phyloP scores from a whole-genome alignment of 2,797 vertebrate species.

The Cyclopterus lumpus region DNA sequence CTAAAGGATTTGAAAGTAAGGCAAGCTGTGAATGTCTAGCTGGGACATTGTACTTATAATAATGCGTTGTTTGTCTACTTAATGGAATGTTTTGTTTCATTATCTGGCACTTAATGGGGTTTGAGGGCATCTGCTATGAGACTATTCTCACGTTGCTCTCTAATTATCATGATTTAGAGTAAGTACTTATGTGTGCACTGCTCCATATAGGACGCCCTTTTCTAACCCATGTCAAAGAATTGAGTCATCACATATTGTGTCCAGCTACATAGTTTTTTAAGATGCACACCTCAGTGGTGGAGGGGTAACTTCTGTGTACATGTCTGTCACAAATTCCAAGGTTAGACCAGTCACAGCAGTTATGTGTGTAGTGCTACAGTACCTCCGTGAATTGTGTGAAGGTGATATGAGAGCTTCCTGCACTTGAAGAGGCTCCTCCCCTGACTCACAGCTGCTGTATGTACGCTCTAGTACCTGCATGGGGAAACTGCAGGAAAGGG shows the following conservation, averaged over 20 bases:
- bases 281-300: not conserved
- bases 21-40: constrained; percentile 33
- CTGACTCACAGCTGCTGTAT: constrained; percentile 23
- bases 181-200: constrained; percentile 16
- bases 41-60: constrained; percentile 44
- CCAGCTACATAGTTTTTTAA: not conserved
- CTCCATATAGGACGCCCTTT: constrained; percentile 32
- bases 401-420: constrained; percentile 16
- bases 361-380: constrained; percentile 22
- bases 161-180: constrained; percentile 54
- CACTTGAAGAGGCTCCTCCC: constrained; percentile 16
- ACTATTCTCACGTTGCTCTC: constrained; percentile 28
- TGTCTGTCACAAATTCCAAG: constrained; percentile 10
- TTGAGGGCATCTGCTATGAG: constrained; percentile 21
- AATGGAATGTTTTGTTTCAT: constrained; percentile 63
- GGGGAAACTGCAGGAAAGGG: constrained; percentile 18
- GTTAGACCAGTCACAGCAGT: constrained; percentile 41
- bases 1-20: constrained; percentile 26
- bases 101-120: constrained; percentile 52
- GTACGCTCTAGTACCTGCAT: constrained; percentile 12
- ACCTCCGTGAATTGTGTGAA: constrained; percentile 35
- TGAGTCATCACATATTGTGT: constrained; percentile 13
- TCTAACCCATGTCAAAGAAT: constrained; percentile 38
- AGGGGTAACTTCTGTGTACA: constrained; percentile 7
- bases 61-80: constrained; percentile 65